phyloP scores from a whole-genome alignment of 2,888 invertebrate genomes.

The Cheiracanthium punctorium region DNA sequence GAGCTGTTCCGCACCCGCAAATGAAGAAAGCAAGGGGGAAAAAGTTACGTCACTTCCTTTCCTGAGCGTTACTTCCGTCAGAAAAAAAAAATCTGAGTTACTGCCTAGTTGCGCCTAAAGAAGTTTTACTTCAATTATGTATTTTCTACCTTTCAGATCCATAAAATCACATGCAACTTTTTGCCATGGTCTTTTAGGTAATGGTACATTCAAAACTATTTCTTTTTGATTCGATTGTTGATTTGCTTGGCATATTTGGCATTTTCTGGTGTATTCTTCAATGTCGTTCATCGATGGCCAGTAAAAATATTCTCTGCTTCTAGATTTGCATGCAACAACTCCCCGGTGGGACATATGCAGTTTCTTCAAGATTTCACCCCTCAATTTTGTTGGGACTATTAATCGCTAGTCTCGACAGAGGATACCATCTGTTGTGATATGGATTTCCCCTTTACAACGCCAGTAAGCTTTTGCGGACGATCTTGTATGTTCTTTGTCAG shows the following conservation, averaged over 20 bases:
- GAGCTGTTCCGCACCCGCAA: too few species aligned
- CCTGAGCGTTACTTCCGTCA: not conserved
- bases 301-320: conserved; percentile 16
- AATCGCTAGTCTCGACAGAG: conserved; percentile 31
- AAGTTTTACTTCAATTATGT: not conserved
- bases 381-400: not conserved
- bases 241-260: not conserved
- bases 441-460: conserved; percentile 9
- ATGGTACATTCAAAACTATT: not conserved
- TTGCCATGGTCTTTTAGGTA: conserved; percentile 16
- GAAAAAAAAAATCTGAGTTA: not conserved
- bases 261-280: not conserved
- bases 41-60: too few species aligned
- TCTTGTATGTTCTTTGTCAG: not conserved
- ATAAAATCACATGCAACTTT: conserved; percentile 1
- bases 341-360: conserved; percentile 18
- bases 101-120: not conserved
- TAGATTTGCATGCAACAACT: conserved; percentile 15
- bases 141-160: not conserved
- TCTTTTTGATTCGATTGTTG: not conserved
- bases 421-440: not conserved
- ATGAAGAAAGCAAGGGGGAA: too few species aligned
- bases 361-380: not conserved
- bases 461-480: too few species aligned
- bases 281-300: conserved; percentile 30